These are phyloP conservation scores for Nasua narica DNA, from an alignment of 2,797 vertebrate genomes.

Conservation along the genomic window DNA sequence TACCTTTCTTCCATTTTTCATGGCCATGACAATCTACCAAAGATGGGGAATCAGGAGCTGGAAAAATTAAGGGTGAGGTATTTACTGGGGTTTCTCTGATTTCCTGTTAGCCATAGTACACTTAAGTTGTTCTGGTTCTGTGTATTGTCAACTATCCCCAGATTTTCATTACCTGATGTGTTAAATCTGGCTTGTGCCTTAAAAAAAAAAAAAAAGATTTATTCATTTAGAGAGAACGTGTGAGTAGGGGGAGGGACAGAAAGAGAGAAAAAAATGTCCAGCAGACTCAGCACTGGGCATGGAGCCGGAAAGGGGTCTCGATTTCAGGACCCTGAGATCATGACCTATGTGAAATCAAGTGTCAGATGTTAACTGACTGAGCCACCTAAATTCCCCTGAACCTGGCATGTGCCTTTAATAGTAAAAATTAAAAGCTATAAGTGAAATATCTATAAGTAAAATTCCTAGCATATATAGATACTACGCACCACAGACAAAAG, in stretches of 20 bases:
- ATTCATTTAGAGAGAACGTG: background rate
- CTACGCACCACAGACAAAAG: background rate
- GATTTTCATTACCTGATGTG: background rate
- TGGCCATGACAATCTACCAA: background rate
- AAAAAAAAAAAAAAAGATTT: background rate
- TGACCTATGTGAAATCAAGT: background rate
- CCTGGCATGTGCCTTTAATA: background rate
- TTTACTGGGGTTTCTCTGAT: background rate
- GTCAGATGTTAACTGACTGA: background rate
- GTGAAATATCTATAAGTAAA: background rate
- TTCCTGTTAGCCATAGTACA: background rate
- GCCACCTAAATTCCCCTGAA: background rate
- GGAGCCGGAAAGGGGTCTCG: background rate
- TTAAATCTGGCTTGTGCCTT: background rate
- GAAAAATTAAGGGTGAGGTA: background rate
- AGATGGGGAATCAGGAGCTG: background rate
- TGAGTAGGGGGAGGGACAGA: background rate
- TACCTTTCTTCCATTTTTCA: background rate
- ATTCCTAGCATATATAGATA: background rate
- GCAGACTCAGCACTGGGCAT: background rate
- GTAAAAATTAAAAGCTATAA: no score
- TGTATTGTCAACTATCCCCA: background rate
- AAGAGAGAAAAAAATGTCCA: background rate
- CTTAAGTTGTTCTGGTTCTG: background rate
- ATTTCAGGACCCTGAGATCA: background rate